phyloP scores from a whole-genome alignment of 2,797 vertebrate genomes.

The Spinus pinus region DNA sequence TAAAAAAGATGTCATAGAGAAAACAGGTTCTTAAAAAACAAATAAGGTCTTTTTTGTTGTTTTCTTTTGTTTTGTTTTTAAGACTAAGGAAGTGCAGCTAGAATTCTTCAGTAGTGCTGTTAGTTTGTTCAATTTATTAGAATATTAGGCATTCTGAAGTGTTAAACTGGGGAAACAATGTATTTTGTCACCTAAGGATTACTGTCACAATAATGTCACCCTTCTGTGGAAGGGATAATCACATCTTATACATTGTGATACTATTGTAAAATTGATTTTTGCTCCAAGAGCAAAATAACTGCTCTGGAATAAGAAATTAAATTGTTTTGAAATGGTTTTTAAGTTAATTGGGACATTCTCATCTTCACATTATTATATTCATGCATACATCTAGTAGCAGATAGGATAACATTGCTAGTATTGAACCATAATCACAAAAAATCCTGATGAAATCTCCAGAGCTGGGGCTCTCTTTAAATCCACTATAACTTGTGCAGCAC shows the following conservation, averaged over 20 bases:
- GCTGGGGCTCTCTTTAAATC: not conserved
- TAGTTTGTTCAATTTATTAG: not conserved
- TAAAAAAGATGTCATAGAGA: not conserved
- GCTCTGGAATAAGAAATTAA: not conserved
- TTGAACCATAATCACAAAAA: not conserved
- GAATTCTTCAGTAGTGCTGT: not conserved
- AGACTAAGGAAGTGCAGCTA: not conserved
- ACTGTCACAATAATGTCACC: not conserved
- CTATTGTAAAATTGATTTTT: not conserved
- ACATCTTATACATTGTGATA: not conserved
- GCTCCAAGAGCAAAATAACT: not conserved
- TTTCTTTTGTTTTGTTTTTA: not conserved
- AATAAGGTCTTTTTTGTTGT: fast-evolving
- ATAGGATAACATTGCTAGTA: not conserved
- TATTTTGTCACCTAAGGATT: not conserved
- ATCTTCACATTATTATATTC: not conserved
- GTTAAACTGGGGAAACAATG: not conserved
- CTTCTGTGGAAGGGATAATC: not conserved
- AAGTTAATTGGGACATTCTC: not conserved
- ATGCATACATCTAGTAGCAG: not conserved
- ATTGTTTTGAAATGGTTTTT: not conserved
- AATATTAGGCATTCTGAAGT: not conserved
- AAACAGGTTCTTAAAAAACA: not conserved
- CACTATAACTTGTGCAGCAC: not conserved
- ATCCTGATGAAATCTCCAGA: not conserved